phyloP scores from a whole-genome alignment of 2,797 vertebrate genomes.

The Vespertilio murinus region DNA sequence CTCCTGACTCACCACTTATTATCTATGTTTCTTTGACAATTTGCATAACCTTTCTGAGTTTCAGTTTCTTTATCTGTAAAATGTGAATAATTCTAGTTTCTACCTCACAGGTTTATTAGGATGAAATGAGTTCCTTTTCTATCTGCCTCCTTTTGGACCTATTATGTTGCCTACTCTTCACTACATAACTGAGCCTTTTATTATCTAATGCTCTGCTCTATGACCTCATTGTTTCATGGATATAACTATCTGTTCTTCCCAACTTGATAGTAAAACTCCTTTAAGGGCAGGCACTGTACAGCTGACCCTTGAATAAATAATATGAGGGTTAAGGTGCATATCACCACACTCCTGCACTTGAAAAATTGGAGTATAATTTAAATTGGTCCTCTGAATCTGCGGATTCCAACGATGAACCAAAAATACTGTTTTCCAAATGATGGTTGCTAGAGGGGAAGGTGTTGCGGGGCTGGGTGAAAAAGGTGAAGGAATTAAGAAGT shows the following conservation, averaged over 20 bases:
- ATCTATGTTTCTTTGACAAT: not conserved
- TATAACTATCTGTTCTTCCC: not conserved
- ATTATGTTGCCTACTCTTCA: not conserved
- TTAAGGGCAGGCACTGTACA: not conserved
- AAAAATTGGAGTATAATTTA: not conserved
- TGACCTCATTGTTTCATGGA: constrained; percentile 1
- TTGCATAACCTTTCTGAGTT: constrained; percentile 19
- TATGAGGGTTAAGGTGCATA: not conserved
- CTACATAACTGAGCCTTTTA: not conserved
- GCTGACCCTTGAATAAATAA: not conserved
- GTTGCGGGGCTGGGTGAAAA: not conserved
- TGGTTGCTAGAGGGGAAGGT: not conserved
- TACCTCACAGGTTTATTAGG: not conserved
- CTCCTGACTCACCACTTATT: not conserved
- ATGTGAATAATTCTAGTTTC: not conserved
- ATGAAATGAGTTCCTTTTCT: constrained; percentile 30
- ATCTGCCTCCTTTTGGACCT: constrained; percentile 7
- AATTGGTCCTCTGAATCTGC: not conserved
- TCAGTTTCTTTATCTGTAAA: constrained; percentile 25
- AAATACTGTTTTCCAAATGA: not conserved
- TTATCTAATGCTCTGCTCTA: not conserved
- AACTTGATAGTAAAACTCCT: not conserved
- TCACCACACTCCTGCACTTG: not conserved
- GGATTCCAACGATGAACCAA: not conserved
- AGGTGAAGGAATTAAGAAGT: not conserved